Evolutionary conservation across 2,113 vertebrate genomes (phyloP), one percentile per base, ranked within the genome.

Genomic region (Periophthalmus modestus): DNA sequence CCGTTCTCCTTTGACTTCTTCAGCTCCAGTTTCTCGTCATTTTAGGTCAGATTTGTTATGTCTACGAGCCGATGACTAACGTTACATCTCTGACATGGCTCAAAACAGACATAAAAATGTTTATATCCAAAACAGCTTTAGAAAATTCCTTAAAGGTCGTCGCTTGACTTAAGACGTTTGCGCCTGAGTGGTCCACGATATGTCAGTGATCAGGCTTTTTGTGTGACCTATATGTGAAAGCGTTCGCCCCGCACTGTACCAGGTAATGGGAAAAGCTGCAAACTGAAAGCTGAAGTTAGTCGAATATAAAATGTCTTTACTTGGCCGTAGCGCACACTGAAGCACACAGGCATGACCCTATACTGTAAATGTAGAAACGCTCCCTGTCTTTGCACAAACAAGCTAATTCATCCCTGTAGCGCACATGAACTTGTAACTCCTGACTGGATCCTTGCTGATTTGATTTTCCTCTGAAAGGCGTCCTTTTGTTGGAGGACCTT

Each of bases 11-110:
- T 34, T 66, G 66, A 23, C 57, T 23, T 48, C 58, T 68, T 2
- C 1, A 47, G 68, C 21, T 39, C 72, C 48, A 36, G 71, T 79
- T 73, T 66, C 78, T 28, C 66, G 67, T 55, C 57, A 0, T 5
- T 85, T 78, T 10, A 71, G 82, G 75, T 50, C 57, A 75, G 13
- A 13, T 78, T 79, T 87, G 85, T 89, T 90, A 85, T 89, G 87
- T 88, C 87, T 89, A 75, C 68, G n/a, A 66, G 63, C 34, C 55
- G 11, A 33, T 89, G 86, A 90, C 72, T 89, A 88, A 90, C 68
- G 73, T 85, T 82, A 77, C 85, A 82, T 79, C 72, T 12, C 79
- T 71, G 74, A 58, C 67, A 52, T 81, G 18, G 28, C 72, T 65
- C 28, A 24, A 69, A 75, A 80, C 67, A 13, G 0, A 70, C 78